phyloP scores from a whole-genome alignment of 2,888 invertebrate species.

The Conus canariensis region DNA sequence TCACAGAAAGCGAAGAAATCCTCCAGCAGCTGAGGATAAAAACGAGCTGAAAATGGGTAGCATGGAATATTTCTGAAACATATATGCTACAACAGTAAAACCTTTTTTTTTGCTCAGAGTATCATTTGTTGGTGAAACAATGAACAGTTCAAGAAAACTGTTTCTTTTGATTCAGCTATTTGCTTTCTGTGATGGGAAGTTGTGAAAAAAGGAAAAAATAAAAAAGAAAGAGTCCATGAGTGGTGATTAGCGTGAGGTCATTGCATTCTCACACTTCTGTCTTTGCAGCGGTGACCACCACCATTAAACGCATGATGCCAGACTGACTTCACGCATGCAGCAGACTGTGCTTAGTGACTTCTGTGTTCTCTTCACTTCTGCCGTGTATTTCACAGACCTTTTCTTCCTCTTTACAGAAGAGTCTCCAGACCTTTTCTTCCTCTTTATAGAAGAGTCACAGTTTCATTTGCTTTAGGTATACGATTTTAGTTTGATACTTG shows the following conservation, averaged over 20 bases:
- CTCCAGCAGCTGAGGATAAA: too few species aligned
- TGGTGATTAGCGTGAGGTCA: background rate
- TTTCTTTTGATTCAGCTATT: background rate
- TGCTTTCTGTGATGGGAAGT: conserved; percentile 7
- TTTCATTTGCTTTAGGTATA: background rate
- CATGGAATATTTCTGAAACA: too few species aligned
- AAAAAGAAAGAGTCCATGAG: background rate
- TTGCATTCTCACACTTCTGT: background rate
- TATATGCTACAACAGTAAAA: too few species aligned
- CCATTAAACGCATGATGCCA: conserved; percentile 21
- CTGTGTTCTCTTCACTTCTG: background rate
- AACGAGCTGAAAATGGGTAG: too few species aligned
- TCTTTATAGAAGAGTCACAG: background rate
- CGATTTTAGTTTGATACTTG: background rate
- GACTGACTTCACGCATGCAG: conserved; percentile 22
- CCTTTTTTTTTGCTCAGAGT: too few species aligned
- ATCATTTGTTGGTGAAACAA: too few species aligned
- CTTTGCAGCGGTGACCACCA: background rate
- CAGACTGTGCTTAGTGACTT: background rate
- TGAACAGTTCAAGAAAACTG: too few species aligned
- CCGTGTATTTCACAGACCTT: background rate
- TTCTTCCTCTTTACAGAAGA: background rate
- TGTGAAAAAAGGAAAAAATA: too few species aligned
- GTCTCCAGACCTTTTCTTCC: background rate
- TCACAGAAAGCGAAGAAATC: conserved; percentile 11